These are phyloP conservation scores for Heteromurus nitidus DNA, from an alignment of 2,888 invertebrate genomes.

Conservation along the genomic window DNA sequence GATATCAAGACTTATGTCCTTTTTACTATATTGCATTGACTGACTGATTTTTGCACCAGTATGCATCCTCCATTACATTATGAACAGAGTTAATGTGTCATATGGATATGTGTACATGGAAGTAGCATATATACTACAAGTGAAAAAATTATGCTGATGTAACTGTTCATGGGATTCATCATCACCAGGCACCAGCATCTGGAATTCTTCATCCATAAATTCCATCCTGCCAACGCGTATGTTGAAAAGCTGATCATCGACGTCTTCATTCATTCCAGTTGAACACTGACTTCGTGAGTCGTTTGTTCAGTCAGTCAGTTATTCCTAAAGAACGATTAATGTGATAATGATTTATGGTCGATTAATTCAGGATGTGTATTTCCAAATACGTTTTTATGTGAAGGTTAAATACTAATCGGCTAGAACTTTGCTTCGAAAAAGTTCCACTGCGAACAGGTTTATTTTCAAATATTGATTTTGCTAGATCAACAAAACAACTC, in stretches of 20 bases:
- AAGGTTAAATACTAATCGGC: not conserved
- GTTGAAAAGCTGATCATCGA: slow-evolving; percentile 4
- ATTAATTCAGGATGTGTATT: not conserved
- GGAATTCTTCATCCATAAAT: slow-evolving; percentile 49
- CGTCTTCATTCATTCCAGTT: not conserved
- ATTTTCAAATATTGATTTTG: not conserved
- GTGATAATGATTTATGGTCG: not conserved
- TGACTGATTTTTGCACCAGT: slow-evolving; percentile 22
- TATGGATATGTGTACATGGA: not conserved
- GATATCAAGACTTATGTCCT: slow-evolving; percentile 37
- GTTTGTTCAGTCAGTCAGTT: slow-evolving; percentile 7
- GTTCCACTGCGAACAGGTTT: too few species aligned
- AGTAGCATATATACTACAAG: not conserved
- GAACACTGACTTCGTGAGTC: too few species aligned
- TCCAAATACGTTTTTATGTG: not conserved
- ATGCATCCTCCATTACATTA: slow-evolving; percentile 4
- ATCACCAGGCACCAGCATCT: slow-evolving; percentile 11
- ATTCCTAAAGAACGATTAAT: not conserved
- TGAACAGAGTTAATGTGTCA: not conserved
- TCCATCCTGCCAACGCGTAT: slow-evolving; percentile 28
- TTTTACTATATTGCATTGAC: slow-evolving; percentile 4
- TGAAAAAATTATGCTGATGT: slow-evolving; percentile 40
- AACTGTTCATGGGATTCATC: slow-evolving; percentile 38
- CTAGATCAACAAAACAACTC: not conserved
- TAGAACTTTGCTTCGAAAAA: too few species aligned